Evolutionary conservation across 2,888 invertebrate species (phyloP), one percentile per base, ranked within the genome.

Genomic region (Stenichneumon culpator): DNA sequence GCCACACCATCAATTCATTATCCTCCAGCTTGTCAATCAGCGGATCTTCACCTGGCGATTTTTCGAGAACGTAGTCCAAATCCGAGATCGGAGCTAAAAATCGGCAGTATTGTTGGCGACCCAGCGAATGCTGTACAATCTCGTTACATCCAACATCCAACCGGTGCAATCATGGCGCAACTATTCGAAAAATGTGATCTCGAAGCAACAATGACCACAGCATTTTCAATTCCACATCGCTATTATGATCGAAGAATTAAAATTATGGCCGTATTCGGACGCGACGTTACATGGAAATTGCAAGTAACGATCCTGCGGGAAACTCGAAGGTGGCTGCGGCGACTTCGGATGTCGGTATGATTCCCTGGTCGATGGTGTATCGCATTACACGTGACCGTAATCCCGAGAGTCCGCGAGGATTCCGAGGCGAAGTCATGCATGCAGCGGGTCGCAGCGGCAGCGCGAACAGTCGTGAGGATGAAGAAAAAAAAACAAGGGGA

Each of bases 351-450:
- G 32, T 79, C 36, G n/a, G 67, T 86, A 93, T 93, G 88, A 84
- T 93, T 82, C 74, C 93, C 93, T 93, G 93, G 82, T 93, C 90
- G 86, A 87, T 87, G 92, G 90, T 93, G 93, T 93, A 93, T 94
- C 93, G 92, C 88, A 88, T 93, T 94, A 93, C 93, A 93, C 93
- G 92, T 93, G 93, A 92, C 91, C 89, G 90, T 87, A 89, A 90
- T 90, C 83, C 82, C 82, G 79, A 79, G 70, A 88, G 83, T 84
- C 82, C 73, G 60, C 44, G 72, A 83, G 83, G 69, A 82, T 72
- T 68, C 50, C 63, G 63, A 19, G 36, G 52, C 79, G 50, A 68
- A 79, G 67, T 63, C 74, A 68, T 69, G 67, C n/a, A 54, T 39
- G 39, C 16, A 1, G 36, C 77, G 22, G 11, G 28, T n/a, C 19